These are phyloP conservation scores for Grammomys surdaster DNA, from an alignment of 2,113 vertebrate genomes.

Conservation along the genomic window DNA sequence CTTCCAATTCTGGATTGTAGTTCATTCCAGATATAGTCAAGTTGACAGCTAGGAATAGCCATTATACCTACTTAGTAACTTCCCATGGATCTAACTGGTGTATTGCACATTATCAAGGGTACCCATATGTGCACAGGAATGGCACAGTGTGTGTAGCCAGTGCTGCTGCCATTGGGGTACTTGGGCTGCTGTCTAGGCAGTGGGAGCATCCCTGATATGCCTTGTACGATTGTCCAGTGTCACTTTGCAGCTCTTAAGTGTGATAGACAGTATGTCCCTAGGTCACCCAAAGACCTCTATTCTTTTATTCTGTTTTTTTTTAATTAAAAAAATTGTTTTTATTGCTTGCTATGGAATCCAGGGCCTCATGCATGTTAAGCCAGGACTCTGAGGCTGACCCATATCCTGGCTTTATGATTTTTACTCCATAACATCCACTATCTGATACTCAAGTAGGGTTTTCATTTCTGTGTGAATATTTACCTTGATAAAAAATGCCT, in stretches of 20 bases:
- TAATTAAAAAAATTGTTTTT: not conserved
- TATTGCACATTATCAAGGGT: not conserved
- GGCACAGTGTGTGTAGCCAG: not conserved
- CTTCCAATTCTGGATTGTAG: too few species aligned
- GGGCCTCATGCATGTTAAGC: not conserved
- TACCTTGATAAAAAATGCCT: not conserved
- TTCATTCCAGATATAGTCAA: too few species aligned
- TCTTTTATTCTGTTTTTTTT: not conserved
- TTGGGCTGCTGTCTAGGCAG: not conserved
- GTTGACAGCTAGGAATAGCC: too few species aligned
- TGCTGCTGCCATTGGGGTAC: not conserved
- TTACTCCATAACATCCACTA: not conserved
- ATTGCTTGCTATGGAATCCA: not conserved
- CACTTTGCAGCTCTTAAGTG: not conserved
- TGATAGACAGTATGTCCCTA: not conserved
- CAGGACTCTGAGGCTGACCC: not conserved
- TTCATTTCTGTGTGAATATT: constrained; percentile 6
- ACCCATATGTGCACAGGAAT: not conserved
- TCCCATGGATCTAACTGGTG: not conserved
- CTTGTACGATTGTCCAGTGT: not conserved
- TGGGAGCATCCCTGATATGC: not conserved
- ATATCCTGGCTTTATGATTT: not conserved
- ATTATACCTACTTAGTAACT: not conserved
- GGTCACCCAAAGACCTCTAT: not conserved
- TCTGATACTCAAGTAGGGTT: not conserved